phyloP scores from a whole-genome alignment of 2,888 invertebrate species.

The Sarcophaga caerulescens region DNA sequence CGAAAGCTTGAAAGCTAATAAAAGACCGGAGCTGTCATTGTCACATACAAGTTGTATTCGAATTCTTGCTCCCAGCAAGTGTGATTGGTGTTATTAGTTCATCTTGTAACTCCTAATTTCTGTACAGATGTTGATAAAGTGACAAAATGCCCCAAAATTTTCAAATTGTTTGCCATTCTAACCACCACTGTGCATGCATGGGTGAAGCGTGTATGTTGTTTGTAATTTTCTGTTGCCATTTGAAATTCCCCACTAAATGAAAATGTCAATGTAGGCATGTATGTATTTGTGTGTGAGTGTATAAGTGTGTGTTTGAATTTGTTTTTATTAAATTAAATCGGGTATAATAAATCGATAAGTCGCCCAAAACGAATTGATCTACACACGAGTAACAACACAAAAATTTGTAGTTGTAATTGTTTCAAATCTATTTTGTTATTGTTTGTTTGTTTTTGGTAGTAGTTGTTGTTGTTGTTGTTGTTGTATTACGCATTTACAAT shows the following conservation, averaged over 20 bases:
- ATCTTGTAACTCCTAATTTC: too few relatives aligned
- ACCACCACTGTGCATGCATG: too few relatives aligned
- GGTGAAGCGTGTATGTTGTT: too few relatives aligned
- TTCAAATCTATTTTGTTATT: slow-evolving; percentile 17
- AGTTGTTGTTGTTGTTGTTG: slow-evolving; percentile 3
- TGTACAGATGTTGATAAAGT: too few relatives aligned
- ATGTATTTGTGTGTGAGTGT: background rate
- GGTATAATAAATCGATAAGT: slow-evolving; percentile 51
- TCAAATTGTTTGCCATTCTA: too few relatives aligned
- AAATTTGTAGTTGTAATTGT: slow-evolving; percentile 25
- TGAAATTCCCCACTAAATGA: background rate
- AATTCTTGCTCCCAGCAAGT: too few relatives aligned
- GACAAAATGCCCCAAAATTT: too few relatives aligned
- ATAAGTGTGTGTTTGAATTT: background rate
- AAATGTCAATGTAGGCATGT: background rate
- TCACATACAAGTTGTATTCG: too few relatives aligned
- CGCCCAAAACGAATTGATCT: slow-evolving; percentile 23
- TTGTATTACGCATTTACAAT: slow-evolving; percentile 41
- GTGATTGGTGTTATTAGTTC: too few relatives aligned
- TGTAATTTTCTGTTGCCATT: background rate
- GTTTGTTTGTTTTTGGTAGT: background rate
- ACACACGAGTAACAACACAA: slow-evolving; percentile 12
- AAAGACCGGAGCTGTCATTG: too few relatives aligned
- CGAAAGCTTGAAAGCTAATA: too few relatives aligned
- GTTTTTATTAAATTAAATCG: slow-evolving; percentile 43